phyloP scores from a whole-genome alignment of 2,888 invertebrate genomes.

The Dasypogon diadema region DNA sequence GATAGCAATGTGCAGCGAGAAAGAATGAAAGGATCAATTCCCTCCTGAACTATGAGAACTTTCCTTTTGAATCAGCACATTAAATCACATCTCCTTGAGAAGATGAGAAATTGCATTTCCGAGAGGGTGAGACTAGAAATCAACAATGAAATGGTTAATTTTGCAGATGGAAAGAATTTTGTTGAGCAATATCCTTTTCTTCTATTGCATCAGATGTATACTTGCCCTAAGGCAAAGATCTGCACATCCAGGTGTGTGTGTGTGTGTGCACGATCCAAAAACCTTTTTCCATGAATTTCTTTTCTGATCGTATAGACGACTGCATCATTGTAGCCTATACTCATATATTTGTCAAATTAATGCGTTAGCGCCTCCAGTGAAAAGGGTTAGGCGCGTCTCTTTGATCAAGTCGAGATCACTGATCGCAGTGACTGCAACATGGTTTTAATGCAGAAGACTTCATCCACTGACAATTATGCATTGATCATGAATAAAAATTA shows the following conservation, averaged over 20 bases:
- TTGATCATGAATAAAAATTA: slow-evolving; percentile 18
- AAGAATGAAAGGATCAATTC: not conserved
- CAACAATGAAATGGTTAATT: slow-evolving; percentile 39
- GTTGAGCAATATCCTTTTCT: slow-evolving; percentile 24
- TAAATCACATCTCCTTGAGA: slow-evolving; percentile 14
- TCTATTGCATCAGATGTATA: slow-evolving; percentile 3
- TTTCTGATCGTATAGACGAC: not conserved
- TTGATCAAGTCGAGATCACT: not conserved
- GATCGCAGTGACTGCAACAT: not conserved
- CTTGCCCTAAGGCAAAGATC: not conserved
- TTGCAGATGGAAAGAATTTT: slow-evolving; percentile 33
- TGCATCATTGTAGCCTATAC: not conserved
- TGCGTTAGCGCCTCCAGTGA: not conserved
- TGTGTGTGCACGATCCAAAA: not conserved
- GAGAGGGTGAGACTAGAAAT: slow-evolving; percentile 7
- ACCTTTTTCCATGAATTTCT: not conserved
- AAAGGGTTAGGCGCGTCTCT: not conserved
- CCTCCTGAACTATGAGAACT: not conserved
- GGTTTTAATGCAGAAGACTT: slow-evolving; percentile 11
- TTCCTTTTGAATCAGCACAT: not conserved
- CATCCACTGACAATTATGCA: slow-evolving; percentile 27
- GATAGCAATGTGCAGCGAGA: not conserved
- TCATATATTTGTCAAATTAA: not conserved
- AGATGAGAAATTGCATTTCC: slow-evolving; percentile 22
- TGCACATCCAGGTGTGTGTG: slow-evolving; percentile 13